phyloP scores from a whole-genome alignment of 2,797 vertebrate genomes.

The Girardinus metallicus region DNA sequence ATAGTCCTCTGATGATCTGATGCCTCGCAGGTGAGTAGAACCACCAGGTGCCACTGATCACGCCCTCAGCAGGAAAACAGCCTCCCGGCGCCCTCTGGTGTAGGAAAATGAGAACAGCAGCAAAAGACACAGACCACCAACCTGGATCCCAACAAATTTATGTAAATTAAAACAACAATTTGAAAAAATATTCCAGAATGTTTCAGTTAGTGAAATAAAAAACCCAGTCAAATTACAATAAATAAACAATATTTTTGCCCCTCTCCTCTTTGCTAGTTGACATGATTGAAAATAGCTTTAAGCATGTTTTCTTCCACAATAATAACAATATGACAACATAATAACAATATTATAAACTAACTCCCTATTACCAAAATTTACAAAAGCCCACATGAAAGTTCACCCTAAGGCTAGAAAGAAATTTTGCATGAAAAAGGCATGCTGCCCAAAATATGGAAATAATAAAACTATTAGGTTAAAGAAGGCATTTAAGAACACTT shows the following conservation, averaged over 20 bases:
- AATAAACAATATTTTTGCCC: not conserved
- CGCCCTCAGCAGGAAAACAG: no score
- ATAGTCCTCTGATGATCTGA: no score
- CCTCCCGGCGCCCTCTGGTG: no score
- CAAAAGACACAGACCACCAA: no score
- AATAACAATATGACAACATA: not conserved
- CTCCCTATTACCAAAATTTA: not conserved
- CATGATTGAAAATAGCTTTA: not conserved
- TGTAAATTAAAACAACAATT: no score
- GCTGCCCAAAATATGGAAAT: not conserved
- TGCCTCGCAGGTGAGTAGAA: no score
- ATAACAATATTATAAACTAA: not conserved
- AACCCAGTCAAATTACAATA: not conserved
- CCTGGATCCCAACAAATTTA: no score
- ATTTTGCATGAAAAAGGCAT: not conserved
- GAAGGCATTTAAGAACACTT: not conserved
- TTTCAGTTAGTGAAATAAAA: no score
- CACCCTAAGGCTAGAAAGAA: not conserved
- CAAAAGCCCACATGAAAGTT: not conserved
- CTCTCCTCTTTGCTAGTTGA: not conserved
- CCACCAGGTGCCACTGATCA: no score
- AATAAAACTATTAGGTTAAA: not conserved
- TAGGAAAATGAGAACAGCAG: no score
- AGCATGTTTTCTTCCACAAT: not conserved
- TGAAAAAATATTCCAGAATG: no score